Base-by-base conservation (phyloP, 2,797 vertebrate species). In the Siniperca scherzeri region DNA sequence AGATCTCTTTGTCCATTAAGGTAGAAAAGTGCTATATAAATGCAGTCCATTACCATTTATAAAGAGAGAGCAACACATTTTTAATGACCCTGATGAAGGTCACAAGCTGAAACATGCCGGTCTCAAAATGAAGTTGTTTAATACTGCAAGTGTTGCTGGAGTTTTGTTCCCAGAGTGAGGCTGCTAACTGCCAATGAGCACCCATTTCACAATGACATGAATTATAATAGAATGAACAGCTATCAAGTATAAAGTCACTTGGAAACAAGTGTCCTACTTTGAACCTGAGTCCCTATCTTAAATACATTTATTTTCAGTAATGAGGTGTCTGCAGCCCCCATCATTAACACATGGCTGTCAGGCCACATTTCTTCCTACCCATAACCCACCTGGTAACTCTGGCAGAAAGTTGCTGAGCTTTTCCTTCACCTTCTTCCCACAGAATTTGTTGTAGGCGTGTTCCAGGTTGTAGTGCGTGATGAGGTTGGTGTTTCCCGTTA, bases 331-430 rank as follows among this genome's bases (percentile, higher is more conserved):
- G 13, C 30, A 55, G 16, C 19, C 27, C 11, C 13, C 4, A 5
- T 21, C 9, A 38, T 11, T 44, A 59, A 50, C 10, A 60, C 14
- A 7, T 7, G n/a, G 2, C n/a, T 19, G 14, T 3, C n/a, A 25
- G 14, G 14, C 21, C 8, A 30, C 40, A 44, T 57, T 7, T 44
- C 21, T 33, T n/a, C 27, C 33, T 14, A 14, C 0, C 2, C 8
- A 21, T 10, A 21, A 80, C 92, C 56, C 46, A 97, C 97, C 98
- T 74, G 98, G 98, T 90, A 99, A 93, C 92, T 99, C 98, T 2
- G 98, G 98, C 46, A 99, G 94, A 83, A 99, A 99, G 95, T 99
- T 99, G 92, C 98, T 99, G 81, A 99, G 97, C 82, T 99, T 99
- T 91, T 99, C 98, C 87, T 99, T 99, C 91, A 99, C 98, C 83